Conservation (phyloP, 2,888 invertebrate species). For the Gisinianus flammeolus region DNA sequence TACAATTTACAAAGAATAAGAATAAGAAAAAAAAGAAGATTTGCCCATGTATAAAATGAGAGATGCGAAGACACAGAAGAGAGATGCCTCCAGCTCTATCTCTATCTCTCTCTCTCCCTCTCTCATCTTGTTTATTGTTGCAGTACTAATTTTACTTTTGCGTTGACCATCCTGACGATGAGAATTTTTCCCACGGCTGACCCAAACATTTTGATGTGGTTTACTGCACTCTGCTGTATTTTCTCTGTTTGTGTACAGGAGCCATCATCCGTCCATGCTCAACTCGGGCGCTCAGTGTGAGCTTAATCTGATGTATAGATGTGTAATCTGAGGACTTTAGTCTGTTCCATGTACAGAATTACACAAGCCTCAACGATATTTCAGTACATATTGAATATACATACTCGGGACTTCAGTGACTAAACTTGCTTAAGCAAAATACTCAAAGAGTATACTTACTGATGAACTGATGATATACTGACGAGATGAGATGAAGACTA, state of each 20-base stretch:
- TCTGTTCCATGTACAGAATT: too few species aligned
- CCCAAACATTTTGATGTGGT: conserved; percentile 33
- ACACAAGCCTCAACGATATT: too few species aligned
- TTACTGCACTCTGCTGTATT: not conserved
- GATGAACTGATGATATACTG: not conserved
- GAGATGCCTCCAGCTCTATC: not conserved
- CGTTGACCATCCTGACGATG: conserved; percentile 6
- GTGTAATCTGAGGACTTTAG: conserved; percentile 15
- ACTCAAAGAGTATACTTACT: not conserved
- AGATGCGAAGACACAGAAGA: not conserved
- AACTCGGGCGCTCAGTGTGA: conserved; percentile 17
- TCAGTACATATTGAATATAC: not conserved
- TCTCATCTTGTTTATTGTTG: conserved; percentile 17
- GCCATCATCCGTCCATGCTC: not conserved
- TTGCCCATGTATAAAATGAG: not conserved
- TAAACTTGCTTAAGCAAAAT: not conserved
- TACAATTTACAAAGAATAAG: not conserved
- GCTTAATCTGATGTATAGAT: conserved; percentile 30
- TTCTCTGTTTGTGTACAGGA: not conserved
- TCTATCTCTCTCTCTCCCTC: not conserved
- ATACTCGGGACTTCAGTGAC: not conserved
- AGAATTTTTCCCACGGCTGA: conserved; percentile 36
- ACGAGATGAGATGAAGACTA: not conserved
- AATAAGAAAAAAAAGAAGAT: not conserved
- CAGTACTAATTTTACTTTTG: conserved; percentile 23